Base-by-base conservation (phyloP, 53 echinoderm and acorn worm species). In the Stichopus horrens region DNA sequence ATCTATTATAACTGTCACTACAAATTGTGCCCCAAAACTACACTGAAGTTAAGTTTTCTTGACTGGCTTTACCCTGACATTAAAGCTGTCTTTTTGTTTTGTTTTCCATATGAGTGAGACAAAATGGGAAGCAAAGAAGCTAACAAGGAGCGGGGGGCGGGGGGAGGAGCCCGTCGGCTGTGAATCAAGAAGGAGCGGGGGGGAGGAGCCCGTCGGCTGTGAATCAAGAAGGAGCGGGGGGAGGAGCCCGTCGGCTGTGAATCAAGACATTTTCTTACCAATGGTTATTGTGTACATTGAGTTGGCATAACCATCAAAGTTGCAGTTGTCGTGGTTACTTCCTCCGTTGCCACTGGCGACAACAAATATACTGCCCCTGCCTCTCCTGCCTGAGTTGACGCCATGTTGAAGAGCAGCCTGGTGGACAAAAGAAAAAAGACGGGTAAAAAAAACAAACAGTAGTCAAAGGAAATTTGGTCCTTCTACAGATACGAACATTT, bases 301-400 rank as follows among this genome's bases (percentile, higher is more conserved):
- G 83, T 96, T 96, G 66, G 96, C 96, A 92, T 96, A 96, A 71
- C 96, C 96, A 76, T 96, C 96, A 88, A 90, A 96, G 80, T 96
- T 96, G 83, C 96, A 96, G 92, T 96, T 95, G 86, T 96, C 96
- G 13, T 93, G 91, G 60, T 95, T 94, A 52, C 91, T 88, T 71
- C 96, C 96, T 5, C 96, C 96, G 89, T 96, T 96, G 68, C 96
- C 96, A 71, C 96, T 96, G 74, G 96, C 96, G 86, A 96, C 96
- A 13, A 96, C 96, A 96, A 96, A 96, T 65, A 96, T 92, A 52
- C 92, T 95, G 23, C 96, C 96, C 14, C 93, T 89, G 53, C 96
- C 96, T 78, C 92, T 91, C 21, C 96, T 89, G 14, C 96, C 96
- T 8, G 92, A 92, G 8, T 92, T 92, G 13, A 96, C 96, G 14